Conservation (phyloP, 2,113 vertebrate species). For the Paramisgurnus dabryanus region DNA sequence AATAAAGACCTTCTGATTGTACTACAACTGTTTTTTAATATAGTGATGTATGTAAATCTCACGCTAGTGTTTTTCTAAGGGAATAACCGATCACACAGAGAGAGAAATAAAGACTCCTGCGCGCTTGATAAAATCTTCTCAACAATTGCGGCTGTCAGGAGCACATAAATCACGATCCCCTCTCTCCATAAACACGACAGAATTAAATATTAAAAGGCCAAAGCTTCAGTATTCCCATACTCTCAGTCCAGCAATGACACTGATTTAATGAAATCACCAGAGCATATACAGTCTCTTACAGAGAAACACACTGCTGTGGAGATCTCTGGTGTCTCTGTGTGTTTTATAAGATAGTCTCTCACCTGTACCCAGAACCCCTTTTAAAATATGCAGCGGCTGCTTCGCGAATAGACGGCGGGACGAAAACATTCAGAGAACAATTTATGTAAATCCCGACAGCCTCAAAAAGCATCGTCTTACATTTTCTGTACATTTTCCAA, state of each 20-base stretch:
- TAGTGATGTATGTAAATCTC: too few species aligned
- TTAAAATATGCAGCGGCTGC: constrained; percentile 54
- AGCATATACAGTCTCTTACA: constrained; percentile 41
- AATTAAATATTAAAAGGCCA: constrained; percentile 64
- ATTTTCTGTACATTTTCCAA: constrained; percentile 80
- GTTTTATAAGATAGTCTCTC: constrained; percentile 53
- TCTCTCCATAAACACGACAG: constrained; percentile 59
- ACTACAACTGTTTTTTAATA: too few species aligned
- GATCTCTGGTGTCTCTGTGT: constrained; percentile 13
- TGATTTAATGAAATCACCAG: constrained; percentile 54
- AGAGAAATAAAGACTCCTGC: constrained; percentile 25
- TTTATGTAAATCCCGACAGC: constrained; percentile 78
- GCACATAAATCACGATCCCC: constrained; percentile 60
- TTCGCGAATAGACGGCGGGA: constrained; percentile 52
- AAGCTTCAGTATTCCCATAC: constrained; percentile 32
- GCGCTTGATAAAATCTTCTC: constrained; percentile 67
- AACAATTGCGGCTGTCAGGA: constrained; percentile 65
- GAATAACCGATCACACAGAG: not conserved
- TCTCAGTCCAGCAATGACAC: constrained; percentile 54
- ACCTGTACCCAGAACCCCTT: constrained; percentile 41
- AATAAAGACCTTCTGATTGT: too few species aligned
- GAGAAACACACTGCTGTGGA: constrained; percentile 16
- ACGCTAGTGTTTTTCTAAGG: not conserved
- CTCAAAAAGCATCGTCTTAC: constrained; percentile 73
- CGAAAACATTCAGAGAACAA: constrained; percentile 73